Evolutionary conservation across 2,797 vertebrate species (phyloP).

Genomic region (Paramormyrops hopkinsi): DNA sequence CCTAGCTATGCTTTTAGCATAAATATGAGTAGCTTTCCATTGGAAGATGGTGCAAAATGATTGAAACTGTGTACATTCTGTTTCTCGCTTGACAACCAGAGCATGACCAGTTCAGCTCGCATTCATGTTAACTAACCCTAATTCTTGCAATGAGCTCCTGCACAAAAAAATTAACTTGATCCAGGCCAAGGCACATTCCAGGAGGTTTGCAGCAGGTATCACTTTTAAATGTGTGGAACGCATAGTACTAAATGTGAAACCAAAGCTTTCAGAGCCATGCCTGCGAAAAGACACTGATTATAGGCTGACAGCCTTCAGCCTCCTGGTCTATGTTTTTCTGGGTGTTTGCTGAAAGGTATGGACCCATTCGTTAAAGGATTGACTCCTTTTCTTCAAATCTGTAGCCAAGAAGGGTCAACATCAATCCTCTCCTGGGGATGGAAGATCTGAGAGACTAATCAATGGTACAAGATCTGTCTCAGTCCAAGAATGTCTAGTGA

Average conservation of each 20-base stretch:
- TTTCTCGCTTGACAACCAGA: neutral
- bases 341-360: neutral
- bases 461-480: neutral
- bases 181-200: neutral
- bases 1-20: neutral
- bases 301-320: neutral
- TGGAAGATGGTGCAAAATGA: neutral
- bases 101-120: neutral
- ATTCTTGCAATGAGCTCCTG: neutral
- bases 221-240: neutral
- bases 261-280: neutral
- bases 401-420: slow-evolving; percentile 5
- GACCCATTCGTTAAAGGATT: neutral
- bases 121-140: neutral
- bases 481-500: neutral
- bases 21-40: neutral
- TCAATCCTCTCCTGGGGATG: neutral
- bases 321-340: neutral
- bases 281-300: neutral
- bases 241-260: neutral
- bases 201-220: neutral
- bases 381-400: slow-evolving; percentile 1
- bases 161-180: neutral
- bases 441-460: neutral
- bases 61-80: neutral